Evolutionary conservation across 2,888 invertebrate species (phyloP).

Genomic region (Spisula subtruncata): DNA sequence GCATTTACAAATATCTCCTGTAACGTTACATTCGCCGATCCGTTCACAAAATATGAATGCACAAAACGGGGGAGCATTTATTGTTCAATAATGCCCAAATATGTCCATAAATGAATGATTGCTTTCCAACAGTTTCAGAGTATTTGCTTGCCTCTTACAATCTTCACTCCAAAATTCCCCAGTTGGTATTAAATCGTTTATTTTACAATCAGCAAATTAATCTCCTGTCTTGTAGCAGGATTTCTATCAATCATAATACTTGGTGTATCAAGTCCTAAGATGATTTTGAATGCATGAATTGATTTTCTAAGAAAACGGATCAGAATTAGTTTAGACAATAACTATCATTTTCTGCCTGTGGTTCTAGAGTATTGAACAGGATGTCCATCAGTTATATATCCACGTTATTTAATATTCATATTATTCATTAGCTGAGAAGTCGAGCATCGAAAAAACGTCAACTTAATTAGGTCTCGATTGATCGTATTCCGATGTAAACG

Average conservation of each 20-base stretch:
- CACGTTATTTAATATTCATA: background rate
- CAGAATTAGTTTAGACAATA: background rate
- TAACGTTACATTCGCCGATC: background rate
- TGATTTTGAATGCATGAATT: conserved; percentile 1
- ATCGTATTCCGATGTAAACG: background rate
- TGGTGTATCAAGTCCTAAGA: background rate
- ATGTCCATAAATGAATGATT: background rate
- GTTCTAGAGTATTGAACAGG: background rate
- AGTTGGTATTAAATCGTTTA: background rate
- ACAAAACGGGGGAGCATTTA: background rate
- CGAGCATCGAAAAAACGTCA: background rate
- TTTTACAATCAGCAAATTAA: background rate
- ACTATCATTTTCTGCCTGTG: background rate
- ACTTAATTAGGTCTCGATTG: background rate
- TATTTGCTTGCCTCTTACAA: background rate
- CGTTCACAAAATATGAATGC: background rate
- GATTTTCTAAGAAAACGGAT: conserved; percentile 5
- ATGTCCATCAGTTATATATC: background rate
- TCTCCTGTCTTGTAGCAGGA: background rate
- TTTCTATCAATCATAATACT: background rate
- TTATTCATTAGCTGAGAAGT: background rate
- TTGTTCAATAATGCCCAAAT: background rate
- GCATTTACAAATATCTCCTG: background rate
- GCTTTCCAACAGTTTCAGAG: background rate
- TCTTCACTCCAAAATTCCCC: background rate